Percentiles rank a stretch among this genome's conserved stretches.
These are phyloP conservation scores for Anas platyrhynchos DNA, from an alignment of 2,113 vertebrate species.

Conservation along the genomic window DNA sequence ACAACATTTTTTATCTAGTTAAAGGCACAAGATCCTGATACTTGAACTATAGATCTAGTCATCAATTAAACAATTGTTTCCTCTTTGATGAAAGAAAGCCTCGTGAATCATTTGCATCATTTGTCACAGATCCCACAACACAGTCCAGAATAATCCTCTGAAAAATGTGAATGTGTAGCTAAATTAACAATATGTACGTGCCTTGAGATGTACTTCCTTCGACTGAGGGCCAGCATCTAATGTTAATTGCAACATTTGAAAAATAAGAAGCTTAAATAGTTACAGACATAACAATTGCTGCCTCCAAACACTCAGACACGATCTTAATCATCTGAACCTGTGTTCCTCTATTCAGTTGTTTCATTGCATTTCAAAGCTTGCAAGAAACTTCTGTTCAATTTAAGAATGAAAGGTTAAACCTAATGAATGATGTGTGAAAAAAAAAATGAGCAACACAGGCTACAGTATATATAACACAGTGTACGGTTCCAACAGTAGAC, in stretches of 20 bases:
- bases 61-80: background rate
- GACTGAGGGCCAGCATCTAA: background rate
- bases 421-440: background rate
- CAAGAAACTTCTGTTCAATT: background rate
- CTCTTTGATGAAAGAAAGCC: background rate
- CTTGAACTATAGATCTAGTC: background rate
- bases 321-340: background rate
- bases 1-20: background rate
- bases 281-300: background rate
- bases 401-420: background rate
- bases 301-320: background rate
- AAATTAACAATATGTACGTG: background rate
- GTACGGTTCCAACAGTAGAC: background rate
- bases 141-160: background rate
- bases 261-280: background rate
- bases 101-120: background rate
- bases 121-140: background rate
- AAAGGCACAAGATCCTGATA: background rate
- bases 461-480: background rate
- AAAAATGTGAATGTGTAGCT: background rate
- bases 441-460: background rate
- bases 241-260: background rate
- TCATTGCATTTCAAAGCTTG: background rate
- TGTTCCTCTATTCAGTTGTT: background rate
- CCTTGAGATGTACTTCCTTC: background rate